These are phyloP conservation scores for Periophthalmus magnuspinnatus DNA, from an alignment of 2,797 vertebrate species.

Conservation along the genomic window DNA sequence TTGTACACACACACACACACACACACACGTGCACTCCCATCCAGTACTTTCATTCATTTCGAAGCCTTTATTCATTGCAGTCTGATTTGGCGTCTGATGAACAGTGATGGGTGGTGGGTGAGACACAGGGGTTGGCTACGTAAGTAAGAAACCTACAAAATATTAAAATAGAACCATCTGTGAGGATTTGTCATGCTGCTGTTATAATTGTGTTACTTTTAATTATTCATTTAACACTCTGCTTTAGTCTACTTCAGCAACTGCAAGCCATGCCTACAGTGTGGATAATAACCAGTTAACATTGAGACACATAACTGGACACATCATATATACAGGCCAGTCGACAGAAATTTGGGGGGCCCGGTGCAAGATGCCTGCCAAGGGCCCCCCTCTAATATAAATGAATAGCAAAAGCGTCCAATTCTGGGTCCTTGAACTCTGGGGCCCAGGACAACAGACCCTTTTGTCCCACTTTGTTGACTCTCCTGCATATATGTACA, in stretches of 20 bases:
- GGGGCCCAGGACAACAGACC: too few species aligned
- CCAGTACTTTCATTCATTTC: slow-evolving; percentile 29
- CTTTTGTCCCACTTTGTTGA: too few species aligned
- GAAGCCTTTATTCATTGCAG: slow-evolving; percentile 35
- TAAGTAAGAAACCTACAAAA: neutral
- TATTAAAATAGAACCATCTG: slow-evolving; percentile 10
- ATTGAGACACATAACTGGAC: too few species aligned
- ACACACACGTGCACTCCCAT: slow-evolving; percentile 1
- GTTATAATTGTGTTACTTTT: neutral
- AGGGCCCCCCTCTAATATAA: too few species aligned
- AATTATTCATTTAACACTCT: neutral
- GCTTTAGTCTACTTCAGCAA: neutral
- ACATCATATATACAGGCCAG: too few species aligned
- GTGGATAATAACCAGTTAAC: neutral
- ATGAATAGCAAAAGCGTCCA: too few species aligned
- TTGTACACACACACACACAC: neutral
- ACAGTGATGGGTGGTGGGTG: slow-evolving; percentile 30
- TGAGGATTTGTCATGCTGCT: neutral
- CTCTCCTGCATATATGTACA: too few species aligned
- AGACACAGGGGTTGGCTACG: slow-evolving; percentile 10
- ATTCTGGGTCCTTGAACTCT: too few species aligned
- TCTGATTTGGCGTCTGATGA: slow-evolving; percentile 35
- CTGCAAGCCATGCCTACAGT: too few species aligned
- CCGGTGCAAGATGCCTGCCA: too few species aligned
- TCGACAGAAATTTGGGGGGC: too few species aligned